A percentile compares a stretch with the other conserved stretches of the same genome.
phyloP scores from a whole-genome alignment of 2,797 vertebrate species.

The Leptatherina wallacei region DNA sequence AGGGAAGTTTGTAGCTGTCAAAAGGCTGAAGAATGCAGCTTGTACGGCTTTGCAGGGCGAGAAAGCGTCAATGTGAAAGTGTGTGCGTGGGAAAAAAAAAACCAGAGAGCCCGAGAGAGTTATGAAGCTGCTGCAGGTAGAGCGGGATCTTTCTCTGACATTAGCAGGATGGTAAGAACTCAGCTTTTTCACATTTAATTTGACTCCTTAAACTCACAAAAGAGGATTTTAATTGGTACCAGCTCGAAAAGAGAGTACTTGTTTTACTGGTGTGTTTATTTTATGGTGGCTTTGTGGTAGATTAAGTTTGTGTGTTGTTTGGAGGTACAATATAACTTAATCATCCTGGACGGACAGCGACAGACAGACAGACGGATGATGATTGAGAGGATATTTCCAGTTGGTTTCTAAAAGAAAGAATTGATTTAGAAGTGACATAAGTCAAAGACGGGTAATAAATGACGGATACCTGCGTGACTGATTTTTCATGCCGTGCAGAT shows the following conservation, averaged over 20 bases:
- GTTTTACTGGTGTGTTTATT: constrained; percentile 11
- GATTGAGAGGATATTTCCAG: background rate
- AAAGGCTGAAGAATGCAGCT: constrained; percentile 76
- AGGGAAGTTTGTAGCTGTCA: constrained; percentile 53
- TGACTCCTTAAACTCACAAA: constrained; percentile 21
- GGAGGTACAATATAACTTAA: background rate
- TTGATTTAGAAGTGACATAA: background rate
- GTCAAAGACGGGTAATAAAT: constrained; percentile 2
- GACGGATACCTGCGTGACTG: constrained; percentile 13
- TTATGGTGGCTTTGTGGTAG: background rate
- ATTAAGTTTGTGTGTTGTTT: constrained; percentile 4
- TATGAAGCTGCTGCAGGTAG: constrained; percentile 43
- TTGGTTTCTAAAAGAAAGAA: constrained; percentile 3
- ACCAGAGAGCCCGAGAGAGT: constrained; percentile 30
- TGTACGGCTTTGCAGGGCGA: constrained; percentile 66
- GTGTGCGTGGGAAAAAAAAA: constrained; percentile 10
- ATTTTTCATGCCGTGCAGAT: constrained; percentile 23
- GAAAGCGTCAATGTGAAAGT: constrained; percentile 30
- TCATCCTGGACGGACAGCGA: constrained; percentile 1
- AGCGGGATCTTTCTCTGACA: constrained; percentile 57
- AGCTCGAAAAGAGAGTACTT: background rate
- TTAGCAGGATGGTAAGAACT: constrained; percentile 75
- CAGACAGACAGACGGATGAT: background rate
- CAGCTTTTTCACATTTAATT: constrained; percentile 31
- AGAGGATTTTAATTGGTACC: constrained; percentile 13